phyloP scores from a whole-genome alignment of 2,113 vertebrate species.

The Peromyscus californicus region DNA sequence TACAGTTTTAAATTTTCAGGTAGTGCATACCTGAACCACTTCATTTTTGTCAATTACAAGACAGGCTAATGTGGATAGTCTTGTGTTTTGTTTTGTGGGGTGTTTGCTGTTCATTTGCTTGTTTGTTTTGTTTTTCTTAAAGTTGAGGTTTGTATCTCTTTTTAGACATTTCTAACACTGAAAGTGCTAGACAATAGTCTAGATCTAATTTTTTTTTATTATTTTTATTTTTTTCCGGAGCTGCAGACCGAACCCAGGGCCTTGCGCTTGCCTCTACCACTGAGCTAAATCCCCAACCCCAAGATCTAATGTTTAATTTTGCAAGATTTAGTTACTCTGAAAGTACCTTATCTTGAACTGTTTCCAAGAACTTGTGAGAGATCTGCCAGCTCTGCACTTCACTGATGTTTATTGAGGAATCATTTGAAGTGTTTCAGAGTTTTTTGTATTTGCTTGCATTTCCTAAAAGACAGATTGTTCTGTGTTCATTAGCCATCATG shows the following conservation, averaged over 20 bases:
- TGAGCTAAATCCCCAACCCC: too few relatives aligned
- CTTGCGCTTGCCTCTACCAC: too few relatives aligned
- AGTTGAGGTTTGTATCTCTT: not conserved
- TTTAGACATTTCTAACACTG: not conserved
- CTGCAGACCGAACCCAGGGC: too few relatives aligned
- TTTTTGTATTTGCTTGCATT: not conserved
- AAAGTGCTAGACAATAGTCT: not conserved
- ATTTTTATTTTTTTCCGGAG: too few relatives aligned
- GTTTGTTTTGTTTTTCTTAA: not conserved
- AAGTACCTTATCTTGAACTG: not conserved
- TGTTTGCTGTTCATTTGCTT: not conserved
- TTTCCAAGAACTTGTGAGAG: not conserved
- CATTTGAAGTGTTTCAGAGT: not conserved
- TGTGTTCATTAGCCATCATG: not conserved
- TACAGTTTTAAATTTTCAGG: not conserved
- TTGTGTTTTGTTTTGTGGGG: not conserved
- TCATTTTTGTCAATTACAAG: not conserved
- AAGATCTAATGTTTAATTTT: not conserved
- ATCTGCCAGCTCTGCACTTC: not conserved
- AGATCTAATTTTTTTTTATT: not conserved
- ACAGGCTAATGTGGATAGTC: not conserved
- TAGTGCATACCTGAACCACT: not conserved
- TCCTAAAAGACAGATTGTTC: not conserved
- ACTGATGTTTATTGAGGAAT: not conserved
- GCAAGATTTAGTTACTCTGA: not conserved